Evolutionary conservation across 2,113 vertebrate genomes (phyloP).

Genomic region (Menidia beryllina): DNA sequence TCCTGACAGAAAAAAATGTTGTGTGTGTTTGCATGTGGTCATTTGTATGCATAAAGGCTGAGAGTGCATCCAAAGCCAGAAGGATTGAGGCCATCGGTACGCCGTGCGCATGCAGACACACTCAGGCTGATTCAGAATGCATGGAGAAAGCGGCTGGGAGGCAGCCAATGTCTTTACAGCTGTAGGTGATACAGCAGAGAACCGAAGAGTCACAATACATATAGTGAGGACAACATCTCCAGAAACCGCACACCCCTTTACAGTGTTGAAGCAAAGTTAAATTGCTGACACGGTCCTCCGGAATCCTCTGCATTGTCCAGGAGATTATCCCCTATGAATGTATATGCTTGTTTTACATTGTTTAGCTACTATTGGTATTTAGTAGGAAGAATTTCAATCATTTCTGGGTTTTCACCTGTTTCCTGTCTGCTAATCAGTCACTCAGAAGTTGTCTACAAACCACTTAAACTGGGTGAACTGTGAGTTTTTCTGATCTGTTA

Average conservation of each 20-base stretch:
- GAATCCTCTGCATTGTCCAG: conserved; percentile 7
- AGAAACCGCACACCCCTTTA: conserved; percentile 1
- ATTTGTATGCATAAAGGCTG: conserved; percentile 47
- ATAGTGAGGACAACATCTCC: conserved; percentile 3
- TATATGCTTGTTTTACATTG: not conserved
- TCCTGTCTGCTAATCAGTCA: not conserved
- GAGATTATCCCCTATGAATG: not conserved
- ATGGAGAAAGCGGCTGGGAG: conserved; percentile 53
- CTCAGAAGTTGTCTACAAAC: not conserved
- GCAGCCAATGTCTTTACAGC: conserved; percentile 44
- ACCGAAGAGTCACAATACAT: conserved; percentile 15
- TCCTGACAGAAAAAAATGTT: conserved; percentile 36
- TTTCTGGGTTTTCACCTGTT: not conserved
- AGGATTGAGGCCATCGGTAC: conserved; percentile 38
- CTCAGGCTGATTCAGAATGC: conserved; percentile 56
- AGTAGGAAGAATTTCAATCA: too few species aligned
- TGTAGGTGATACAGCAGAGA: conserved; percentile 37
- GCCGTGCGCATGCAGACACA: conserved; percentile 34
- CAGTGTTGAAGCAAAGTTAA: not conserved
- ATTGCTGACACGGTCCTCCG: not conserved
- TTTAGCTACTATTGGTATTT: not conserved
- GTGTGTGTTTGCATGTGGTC: conserved; percentile 34
- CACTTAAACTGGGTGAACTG: too few species aligned
- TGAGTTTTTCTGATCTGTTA: too few species aligned
- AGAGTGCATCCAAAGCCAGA: conserved; percentile 48